Conservation (phyloP, 2,888 invertebrate species). For the Melanophora roralis region DNA sequence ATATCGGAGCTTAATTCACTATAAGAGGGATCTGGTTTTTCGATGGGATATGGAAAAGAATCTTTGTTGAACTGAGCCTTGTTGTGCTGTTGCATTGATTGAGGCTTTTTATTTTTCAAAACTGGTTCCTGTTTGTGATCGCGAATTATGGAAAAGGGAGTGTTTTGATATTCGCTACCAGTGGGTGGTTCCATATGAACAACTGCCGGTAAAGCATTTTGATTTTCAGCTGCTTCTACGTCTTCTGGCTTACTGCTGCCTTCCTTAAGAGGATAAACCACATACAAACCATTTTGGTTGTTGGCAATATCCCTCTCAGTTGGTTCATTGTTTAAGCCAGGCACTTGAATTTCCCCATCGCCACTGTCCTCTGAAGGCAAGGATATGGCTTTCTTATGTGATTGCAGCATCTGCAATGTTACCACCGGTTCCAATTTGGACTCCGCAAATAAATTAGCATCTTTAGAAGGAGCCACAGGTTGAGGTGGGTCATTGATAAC, state of each 20-base stretch:
- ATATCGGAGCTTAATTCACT: slow-evolving; percentile 67
- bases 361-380: slow-evolving; percentile 73
- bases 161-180: slow-evolving; percentile 76
- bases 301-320: slow-evolving; percentile 32
- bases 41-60: slow-evolving; percentile 82
- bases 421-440: slow-evolving; percentile 79
- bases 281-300: slow-evolving; percentile 68
- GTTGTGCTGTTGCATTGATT: slow-evolving; percentile 70
- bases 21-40: slow-evolving; percentile 79
- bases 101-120: slow-evolving; percentile 75
- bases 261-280: slow-evolving; percentile 68
- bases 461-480: slow-evolving; percentile 71
- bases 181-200: slow-evolving; percentile 67
- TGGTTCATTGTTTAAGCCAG: slow-evolving; percentile 65
- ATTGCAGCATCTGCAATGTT: slow-evolving; percentile 84
- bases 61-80: slow-evolving; percentile 75
- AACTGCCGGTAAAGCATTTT: slow-evolving; percentile 64
- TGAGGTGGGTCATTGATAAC: slow-evolving; percentile 77
- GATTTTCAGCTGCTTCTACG: slow-evolving; percentile 52
- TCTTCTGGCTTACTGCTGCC: slow-evolving; percentile 32
- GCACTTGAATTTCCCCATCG: slow-evolving; percentile 70
- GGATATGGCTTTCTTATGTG: slow-evolving; percentile 75
- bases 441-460: slow-evolving; percentile 67
- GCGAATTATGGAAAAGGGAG: slow-evolving; percentile 76
- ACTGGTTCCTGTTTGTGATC: slow-evolving; percentile 78